These are phyloP conservation scores for Phymanthus crucifer DNA, from an alignment of 92 coral and sea anemone species.

Conservation along the genomic window DNA sequence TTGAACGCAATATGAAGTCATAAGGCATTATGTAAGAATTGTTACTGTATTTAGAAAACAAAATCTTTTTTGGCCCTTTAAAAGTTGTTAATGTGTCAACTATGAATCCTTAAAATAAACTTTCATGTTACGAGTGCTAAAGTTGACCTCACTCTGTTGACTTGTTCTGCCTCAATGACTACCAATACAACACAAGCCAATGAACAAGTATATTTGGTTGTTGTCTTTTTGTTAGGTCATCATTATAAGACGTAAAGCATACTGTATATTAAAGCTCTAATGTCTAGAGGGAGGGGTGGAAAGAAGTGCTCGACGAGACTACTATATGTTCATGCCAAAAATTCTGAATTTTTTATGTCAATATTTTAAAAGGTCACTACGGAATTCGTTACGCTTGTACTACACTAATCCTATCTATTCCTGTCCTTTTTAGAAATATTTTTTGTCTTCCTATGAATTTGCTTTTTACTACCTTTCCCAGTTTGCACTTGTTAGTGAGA, in stretches of 20 bases:
- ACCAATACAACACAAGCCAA: not conserved
- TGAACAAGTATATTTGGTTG: not conserved
- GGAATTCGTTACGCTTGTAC: no score
- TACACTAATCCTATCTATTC: no score
- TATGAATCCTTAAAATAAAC: not conserved
- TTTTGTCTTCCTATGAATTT: no score
- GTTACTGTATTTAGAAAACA: not conserved
- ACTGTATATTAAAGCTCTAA: not conserved
- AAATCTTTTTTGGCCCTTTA: not conserved
- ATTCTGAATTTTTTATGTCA: no score
- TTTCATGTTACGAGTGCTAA: not conserved
- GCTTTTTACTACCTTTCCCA: no score
- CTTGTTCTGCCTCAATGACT: not conserved
- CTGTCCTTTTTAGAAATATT: no score
- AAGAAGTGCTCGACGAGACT: not conserved
- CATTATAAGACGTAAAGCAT: not conserved
- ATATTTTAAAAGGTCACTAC: no score
- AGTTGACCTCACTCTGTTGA: not conserved
- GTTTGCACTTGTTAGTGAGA: no score
- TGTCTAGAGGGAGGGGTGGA: not conserved
- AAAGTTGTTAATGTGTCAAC: constrained; percentile 1
- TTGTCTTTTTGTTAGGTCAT: not conserved
- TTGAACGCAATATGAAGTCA: not conserved
- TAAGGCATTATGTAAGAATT: not conserved
- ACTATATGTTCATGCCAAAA: no score